These are phyloP conservation scores for Biston stratarius DNA, from an alignment of 2,888 invertebrate species.

Conservation along the genomic window DNA sequence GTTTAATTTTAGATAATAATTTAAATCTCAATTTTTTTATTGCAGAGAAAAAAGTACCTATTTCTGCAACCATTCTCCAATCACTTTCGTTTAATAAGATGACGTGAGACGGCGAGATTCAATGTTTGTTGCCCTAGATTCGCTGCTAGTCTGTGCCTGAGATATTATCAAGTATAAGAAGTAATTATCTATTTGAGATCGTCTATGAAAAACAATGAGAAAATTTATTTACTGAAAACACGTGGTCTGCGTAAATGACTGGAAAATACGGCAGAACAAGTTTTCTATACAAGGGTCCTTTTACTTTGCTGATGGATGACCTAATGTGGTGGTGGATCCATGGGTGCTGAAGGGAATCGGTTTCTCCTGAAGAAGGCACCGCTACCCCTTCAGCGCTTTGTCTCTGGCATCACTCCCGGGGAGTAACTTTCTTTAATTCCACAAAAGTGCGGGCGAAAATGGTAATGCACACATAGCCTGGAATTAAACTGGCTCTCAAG, in stretches of 20 bases:
- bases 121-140: not conserved
- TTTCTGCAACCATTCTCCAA: constrained; percentile 3
- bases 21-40: not conserved
- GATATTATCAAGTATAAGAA: not conserved
- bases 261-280: too few relatives aligned
- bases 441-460: too few relatives aligned
- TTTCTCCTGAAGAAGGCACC: too few relatives aligned
- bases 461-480: too few relatives aligned
- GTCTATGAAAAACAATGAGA: not conserved
- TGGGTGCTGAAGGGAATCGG: too few relatives aligned
- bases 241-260: not conserved
- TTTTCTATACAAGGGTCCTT: too few relatives aligned
- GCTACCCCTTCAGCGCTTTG: too few relatives aligned
- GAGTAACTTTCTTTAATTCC: too few relatives aligned
- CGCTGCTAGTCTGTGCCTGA: not conserved
- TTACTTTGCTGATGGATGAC: too few relatives aligned
- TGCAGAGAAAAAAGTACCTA: not conserved
- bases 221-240: not conserved
- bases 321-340: too few relatives aligned
- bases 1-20: constrained; percentile 10
- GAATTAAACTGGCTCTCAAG: too few relatives aligned
- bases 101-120: not conserved
- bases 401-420: too few relatives aligned
- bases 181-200: not conserved
- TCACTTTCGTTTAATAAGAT: not conserved